Base-by-base conservation (phyloP, 2,797 vertebrate genomes). In the Syngnathus acus region DNA sequence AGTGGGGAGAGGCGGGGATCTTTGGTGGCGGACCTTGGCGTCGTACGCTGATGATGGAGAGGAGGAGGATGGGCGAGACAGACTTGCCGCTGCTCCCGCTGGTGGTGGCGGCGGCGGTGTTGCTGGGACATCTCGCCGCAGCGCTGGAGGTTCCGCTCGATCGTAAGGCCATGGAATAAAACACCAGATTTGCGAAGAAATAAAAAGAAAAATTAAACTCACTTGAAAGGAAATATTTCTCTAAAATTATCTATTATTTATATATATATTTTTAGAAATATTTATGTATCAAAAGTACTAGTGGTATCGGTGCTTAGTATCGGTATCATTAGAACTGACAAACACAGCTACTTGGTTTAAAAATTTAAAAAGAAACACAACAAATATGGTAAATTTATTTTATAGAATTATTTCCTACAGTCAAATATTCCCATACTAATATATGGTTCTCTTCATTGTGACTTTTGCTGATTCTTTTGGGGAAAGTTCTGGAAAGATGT, bases 81-180 rank as follows among this genome's bases (percentile, higher is more conserved):
- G 13, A 57, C 55, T 16, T 32, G 23, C 23, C 14, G 81, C 81
- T 14, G 68, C 82, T 89, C 78, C 4, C 14, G 53, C 6, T 37
- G 80, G 80, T 37, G 68, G 82, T 89, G 78, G 81, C 93, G 68
- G 82, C 89, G 78, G 81, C 93, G 84, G 81, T 97, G 72, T 73
- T 94, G 72, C 81, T 97, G 82, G 92, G 90, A 83, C 92, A 92
- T 81, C 82, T 94, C 51, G 79, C 90, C 84, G 76, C 83, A 7
- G 91, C 95, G 1, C 74, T 98, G 89, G 95, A 99, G 65, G 97
- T 99, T 78, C 97, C 97, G 75, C 92, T 98, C 74, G 95, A 99
- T 85, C 90, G 97, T 99, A 93, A 97, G 97, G 89, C 64, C 42
- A 38, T 82, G 16, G 2, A n/a, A 61, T n/a, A 42, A 45, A 43